Conservation (phyloP, 2,888 invertebrate genomes). For the Ligdia adustata region DNA sequence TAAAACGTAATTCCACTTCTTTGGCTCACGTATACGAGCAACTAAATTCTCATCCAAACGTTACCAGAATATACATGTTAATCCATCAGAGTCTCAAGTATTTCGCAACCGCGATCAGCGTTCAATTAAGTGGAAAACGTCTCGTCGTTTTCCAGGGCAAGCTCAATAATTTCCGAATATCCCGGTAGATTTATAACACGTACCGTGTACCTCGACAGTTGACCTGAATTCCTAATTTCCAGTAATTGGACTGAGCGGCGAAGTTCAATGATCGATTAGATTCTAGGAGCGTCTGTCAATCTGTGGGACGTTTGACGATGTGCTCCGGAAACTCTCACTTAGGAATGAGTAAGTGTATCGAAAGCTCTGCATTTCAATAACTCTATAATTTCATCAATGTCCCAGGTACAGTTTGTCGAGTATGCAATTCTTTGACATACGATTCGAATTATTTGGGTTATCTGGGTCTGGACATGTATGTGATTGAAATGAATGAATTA, state of each 20-base stretch:
- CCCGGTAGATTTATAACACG: slow-evolving; percentile 30
- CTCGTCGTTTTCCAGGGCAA: slow-evolving; percentile 22
- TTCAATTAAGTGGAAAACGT: slow-evolving; percentile 22
- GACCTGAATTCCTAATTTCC: slow-evolving; percentile 36
- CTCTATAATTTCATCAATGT: too few relatives aligned
- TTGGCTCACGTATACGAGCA: too few relatives aligned
- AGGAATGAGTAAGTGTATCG: too few relatives aligned
- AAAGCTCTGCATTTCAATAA: too few relatives aligned
- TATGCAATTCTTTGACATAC: too few relatives aligned
- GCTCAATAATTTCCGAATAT: slow-evolving; percentile 32
- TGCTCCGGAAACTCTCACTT: too few relatives aligned
- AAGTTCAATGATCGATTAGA: slow-evolving; percentile 29
- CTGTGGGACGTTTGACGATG: not conserved
- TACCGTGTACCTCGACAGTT: slow-evolving; percentile 24
- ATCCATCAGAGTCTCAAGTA: slow-evolving; percentile 1
- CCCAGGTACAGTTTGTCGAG: too few relatives aligned
- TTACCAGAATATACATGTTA: not conserved
- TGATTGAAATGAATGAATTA: too few relatives aligned
- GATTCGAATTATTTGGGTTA: too few relatives aligned
- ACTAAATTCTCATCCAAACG: not conserved
- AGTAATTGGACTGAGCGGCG: slow-evolving; percentile 24
- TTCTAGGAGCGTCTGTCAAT: slow-evolving; percentile 11
- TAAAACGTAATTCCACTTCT: too few relatives aligned
- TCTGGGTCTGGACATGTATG: too few relatives aligned
- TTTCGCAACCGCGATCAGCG: slow-evolving; percentile 8